phyloP scores from a whole-genome alignment of 23 tunicate species.

The Pegea sp. region DNA sequence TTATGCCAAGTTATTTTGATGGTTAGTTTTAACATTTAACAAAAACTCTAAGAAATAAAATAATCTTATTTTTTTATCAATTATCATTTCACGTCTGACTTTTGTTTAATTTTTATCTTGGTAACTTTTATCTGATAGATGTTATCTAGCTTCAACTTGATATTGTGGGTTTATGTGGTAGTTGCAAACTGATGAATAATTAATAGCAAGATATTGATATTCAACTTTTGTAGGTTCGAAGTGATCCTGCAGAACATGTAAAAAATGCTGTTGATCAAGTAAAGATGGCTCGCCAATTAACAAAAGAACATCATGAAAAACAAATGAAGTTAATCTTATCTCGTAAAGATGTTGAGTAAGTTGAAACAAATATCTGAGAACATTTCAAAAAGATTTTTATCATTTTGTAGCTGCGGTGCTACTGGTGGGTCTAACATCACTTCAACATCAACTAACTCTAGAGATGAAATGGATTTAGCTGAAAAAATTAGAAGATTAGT shows the following conservation, averaged over 20 bases:
- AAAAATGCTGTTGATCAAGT: slow-evolving; percentile 95
- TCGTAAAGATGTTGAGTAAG: not conserved
- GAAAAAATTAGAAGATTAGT: slow-evolving; percentile 74
- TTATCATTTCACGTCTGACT: too few relatives aligned
- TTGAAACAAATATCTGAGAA: not conserved
- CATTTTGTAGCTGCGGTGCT: slow-evolving; percentile 7
- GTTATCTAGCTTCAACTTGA: too few relatives aligned
- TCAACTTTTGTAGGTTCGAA: slow-evolving; percentile 86
- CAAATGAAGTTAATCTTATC: slow-evolving; percentile 7
- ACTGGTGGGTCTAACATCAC: slow-evolving; percentile 4
- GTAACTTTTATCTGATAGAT: too few relatives aligned
- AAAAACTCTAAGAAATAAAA: too few relatives aligned
- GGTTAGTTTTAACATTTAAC: slow-evolving; percentile 61
- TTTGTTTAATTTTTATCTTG: too few relatives aligned
- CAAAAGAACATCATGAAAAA: slow-evolving; percentile 30
- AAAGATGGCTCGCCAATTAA: slow-evolving; percentile 47
- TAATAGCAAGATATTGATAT: too few relatives aligned
- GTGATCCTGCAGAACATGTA: slow-evolving; percentile 98
- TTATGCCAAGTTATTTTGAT: slow-evolving; percentile 86
- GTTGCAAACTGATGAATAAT: too few relatives aligned
- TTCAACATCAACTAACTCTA: slow-evolving; percentile 17
- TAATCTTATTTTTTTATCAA: too few relatives aligned
- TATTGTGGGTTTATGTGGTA: too few relatives aligned
- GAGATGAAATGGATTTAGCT: slow-evolving; percentile 82
- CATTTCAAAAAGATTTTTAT: too few relatives aligned